Conservation (phyloP, 1,140 invertebrate genomes). For the Saccostrea glomerata region DNA sequence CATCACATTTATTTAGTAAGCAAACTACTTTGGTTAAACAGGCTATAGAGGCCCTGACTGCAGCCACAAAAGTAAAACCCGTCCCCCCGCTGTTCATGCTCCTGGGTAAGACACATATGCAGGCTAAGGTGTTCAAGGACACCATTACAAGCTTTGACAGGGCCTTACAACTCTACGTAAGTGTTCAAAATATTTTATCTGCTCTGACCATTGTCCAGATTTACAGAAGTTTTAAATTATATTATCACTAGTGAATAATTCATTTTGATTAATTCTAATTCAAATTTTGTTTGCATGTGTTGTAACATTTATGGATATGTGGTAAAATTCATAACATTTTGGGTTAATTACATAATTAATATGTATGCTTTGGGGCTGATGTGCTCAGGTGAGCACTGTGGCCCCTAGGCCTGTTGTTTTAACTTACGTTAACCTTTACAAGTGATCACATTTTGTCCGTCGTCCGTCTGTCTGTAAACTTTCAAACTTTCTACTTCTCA, state of each 20-base stretch:
- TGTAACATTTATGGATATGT: background rate
- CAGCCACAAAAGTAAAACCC: conserved; percentile 71
- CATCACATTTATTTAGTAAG: too few relatives aligned
- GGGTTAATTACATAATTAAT: background rate
- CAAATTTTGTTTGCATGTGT: background rate
- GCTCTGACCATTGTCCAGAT: background rate
- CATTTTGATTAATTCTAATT: background rate
- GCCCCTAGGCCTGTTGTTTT: too few relatives aligned
- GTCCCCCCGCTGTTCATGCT: conserved; percentile 73
- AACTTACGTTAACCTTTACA: too few relatives aligned
- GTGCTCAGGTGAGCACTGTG: too few relatives aligned
- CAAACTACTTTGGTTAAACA: too few relatives aligned
- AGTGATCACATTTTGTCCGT: too few relatives aligned
- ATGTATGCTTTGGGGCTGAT: too few relatives aligned
- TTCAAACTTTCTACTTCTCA: too few relatives aligned
- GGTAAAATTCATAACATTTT: background rate
- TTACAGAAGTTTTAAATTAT: background rate
- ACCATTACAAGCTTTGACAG: conserved; percentile 75
- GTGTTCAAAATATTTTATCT: conserved; percentile 27
- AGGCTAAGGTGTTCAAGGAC: conserved; percentile 76
- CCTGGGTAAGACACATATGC: conserved; percentile 78
- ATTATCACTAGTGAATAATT: background rate
- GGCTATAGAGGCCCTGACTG: conserved; percentile 75
- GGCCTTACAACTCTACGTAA: conserved; percentile 72
- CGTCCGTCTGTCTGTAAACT: too few relatives aligned